These are phyloP conservation scores for Mirounga angustirostris DNA, from an alignment of 2,113 vertebrate species.

Conservation along the genomic window DNA sequence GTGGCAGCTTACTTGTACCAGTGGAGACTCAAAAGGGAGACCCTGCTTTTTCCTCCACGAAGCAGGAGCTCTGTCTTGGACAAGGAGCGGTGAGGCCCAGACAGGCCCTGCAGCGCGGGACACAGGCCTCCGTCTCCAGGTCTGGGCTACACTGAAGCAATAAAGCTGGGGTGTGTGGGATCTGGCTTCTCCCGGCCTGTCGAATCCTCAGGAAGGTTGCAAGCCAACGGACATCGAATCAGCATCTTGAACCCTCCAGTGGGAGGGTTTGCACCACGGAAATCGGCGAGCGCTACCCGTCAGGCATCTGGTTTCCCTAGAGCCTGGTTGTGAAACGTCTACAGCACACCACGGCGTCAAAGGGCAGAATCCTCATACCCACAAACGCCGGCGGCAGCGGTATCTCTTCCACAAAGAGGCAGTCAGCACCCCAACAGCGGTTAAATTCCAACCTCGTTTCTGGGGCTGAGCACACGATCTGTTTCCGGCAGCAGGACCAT, in stretches of 20 bases:
- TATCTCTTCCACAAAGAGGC: neutral
- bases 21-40: neutral
- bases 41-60: neutral
- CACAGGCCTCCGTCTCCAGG: rapidly evolving
- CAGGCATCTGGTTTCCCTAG: neutral
- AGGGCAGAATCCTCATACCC: neutral
- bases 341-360: rapidly evolving
- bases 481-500: neutral
- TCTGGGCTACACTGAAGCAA: rapidly evolving
- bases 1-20: neutral
- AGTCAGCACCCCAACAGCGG: neutral
- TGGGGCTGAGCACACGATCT: neutral
- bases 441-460: rapidly evolving
- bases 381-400: neutral
- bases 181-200: neutral
- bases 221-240: rapidly evolving
- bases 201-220: neutral
- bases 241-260: neutral
- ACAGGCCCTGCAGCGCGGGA: neutral
- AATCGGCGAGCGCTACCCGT: neutral
- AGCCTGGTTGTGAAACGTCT: neutral
- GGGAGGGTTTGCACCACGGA: neutral
- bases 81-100: neutral
- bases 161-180: rapidly evolving
- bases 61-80: rapidly evolving